phyloP scores from a whole-genome alignment of 53 echinoderm and acorn worm species.

The Echinometra lucunter region DNA sequence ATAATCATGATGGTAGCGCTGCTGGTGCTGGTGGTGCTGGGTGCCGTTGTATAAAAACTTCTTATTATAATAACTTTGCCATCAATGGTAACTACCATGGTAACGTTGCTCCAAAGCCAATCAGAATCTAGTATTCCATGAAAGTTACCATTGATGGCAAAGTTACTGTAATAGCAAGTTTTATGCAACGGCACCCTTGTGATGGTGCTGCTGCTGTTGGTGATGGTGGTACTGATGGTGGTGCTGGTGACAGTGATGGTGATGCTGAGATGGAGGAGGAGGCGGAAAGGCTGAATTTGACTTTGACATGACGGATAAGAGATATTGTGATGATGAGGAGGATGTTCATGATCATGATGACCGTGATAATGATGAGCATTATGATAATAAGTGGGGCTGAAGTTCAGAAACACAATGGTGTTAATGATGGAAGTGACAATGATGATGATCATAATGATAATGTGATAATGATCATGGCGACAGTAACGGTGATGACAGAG shows the following conservation, averaged over 20 bases:
- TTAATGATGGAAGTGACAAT: neutral
- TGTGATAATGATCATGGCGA: conserved; percentile 15
- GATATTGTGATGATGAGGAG: neutral
- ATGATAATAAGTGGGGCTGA: no score
- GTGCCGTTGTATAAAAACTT: neutral
- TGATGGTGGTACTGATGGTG: conserved; percentile 3
- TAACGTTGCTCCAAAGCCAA: no score
- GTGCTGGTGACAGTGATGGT: neutral
- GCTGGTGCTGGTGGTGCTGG: neutral
- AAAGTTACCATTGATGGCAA: no score
- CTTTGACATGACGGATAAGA: neutral
- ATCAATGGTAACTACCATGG: no score
- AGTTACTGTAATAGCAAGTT: no score
- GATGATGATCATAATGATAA: conserved; percentile 13
- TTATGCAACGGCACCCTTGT: no score
- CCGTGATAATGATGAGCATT: neutral
- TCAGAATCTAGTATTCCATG: no score
- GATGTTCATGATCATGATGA: neutral
- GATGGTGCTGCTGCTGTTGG: neutral
- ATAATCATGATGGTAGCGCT: neutral
- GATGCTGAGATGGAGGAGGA: neutral
- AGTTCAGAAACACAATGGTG: no score
- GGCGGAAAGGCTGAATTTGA: neutral
- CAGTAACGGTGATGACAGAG: neutral
- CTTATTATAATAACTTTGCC: no score